Percentiles rank a stretch among this genome's conserved stretches.
phyloP scores from a whole-genome alignment of 2,113 vertebrate species.

The Pseudolaguvia tuberculata region DNA sequence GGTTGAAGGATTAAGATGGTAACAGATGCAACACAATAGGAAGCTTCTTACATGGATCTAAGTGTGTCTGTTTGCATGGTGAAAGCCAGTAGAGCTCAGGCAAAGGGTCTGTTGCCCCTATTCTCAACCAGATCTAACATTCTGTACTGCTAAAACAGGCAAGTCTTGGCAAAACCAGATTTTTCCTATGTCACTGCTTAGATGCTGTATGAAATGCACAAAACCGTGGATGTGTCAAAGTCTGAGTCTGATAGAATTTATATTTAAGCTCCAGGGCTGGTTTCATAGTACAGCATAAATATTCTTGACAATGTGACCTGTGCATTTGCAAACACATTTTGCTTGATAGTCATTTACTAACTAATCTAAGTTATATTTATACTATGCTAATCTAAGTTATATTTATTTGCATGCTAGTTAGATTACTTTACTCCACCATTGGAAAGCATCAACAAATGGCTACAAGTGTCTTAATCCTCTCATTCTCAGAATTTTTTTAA shows the following conservation, averaged over 20 bases:
- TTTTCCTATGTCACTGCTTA: constrained; percentile 6
- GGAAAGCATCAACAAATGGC: no score
- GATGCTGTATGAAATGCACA: background rate
- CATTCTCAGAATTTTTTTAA: no score
- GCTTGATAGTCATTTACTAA: background rate
- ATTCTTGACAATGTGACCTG: background rate
- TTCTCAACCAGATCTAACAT: constrained; percentile 20
- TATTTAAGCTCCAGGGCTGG: background rate
- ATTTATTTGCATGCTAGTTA: no score
- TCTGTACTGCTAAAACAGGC: constrained; percentile 9
- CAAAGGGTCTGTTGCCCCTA: constrained; percentile 30
- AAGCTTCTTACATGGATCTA: constrained; percentile 38
- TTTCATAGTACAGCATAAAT: background rate
- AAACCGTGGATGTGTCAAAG: background rate
- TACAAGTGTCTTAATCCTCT: no score
- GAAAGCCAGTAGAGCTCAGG: constrained; percentile 32
- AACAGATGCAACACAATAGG: constrained; percentile 42
- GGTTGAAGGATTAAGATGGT: constrained; percentile 28
- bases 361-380: no score
- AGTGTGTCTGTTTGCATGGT: constrained; percentile 24
- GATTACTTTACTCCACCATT: no score
- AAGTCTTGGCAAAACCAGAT: background rate
- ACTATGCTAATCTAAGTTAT: no score
- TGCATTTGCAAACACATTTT: background rate
- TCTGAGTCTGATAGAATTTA: background rate